phyloP scores from a whole-genome alignment of 2,888 invertebrate species.

The Drosophila koepferae region DNA sequence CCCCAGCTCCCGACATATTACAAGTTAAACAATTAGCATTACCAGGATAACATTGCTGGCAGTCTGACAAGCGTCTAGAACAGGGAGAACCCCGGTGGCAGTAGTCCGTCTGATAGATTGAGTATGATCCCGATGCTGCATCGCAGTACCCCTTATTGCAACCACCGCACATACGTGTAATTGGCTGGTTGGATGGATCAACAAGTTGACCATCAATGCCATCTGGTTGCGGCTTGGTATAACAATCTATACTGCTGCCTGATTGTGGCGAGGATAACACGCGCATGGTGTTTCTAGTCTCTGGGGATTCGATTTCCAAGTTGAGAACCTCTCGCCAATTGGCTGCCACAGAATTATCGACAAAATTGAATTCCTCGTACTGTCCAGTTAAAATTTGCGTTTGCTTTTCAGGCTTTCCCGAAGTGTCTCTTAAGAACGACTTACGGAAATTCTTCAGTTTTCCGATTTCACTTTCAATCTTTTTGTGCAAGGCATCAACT shows the following conservation, averaged over 20 bases:
- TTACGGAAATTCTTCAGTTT: slow-evolving; percentile 41
- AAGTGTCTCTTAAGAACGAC: not conserved
- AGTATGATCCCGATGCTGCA: not conserved
- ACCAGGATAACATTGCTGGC: not conserved
- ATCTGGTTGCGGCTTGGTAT: not conserved
- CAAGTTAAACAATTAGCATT: not conserved
- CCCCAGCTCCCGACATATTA: not conserved
- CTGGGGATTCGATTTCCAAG: not conserved
- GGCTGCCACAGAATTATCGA: not conserved
- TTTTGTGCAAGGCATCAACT: slow-evolving; percentile 24
- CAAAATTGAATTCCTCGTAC: not conserved
- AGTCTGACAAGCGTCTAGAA: not conserved
- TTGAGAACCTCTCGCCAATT: not conserved
- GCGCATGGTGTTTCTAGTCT: not conserved
- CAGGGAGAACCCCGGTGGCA: not conserved
- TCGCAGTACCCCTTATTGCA: not conserved
- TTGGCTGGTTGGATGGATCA: not conserved
- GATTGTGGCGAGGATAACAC: not conserved
- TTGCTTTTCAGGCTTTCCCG: not conserved
- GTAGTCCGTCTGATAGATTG: slow-evolving; percentile 34
- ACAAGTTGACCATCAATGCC: not conserved
- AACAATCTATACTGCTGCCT: not conserved
- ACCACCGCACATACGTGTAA: slow-evolving; percentile 31
- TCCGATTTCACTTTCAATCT: slow-evolving; percentile 53
- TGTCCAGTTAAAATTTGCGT: slow-evolving; percentile 1